Base-by-base conservation (phyloP, 2,797 vertebrate genomes). In the Podarcis lilfordi region DNA sequence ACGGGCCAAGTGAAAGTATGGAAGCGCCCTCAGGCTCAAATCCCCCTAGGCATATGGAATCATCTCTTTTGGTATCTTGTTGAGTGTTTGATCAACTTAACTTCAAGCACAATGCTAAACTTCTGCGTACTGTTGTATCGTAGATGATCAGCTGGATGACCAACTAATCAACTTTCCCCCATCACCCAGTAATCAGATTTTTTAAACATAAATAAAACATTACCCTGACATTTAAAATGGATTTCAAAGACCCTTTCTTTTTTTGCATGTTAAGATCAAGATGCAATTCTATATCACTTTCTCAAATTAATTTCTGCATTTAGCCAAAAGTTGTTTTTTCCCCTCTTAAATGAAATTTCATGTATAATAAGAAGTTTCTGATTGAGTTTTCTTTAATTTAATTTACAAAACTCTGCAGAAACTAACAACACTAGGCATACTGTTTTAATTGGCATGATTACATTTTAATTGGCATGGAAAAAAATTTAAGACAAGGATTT, bases 381-480 rank as follows among this genome's bases (percentile, higher is more conserved):
- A 84, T 93, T 92, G 92, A 96, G 92, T 96, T 96, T 96, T 93
- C 90, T 95, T 92, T 91, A 94, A 96, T 96, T 95, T 95, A 96
- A 95, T 94, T 96, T 95, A 94, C 84, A 88, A 88, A 88, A 80
- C 92, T 91, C 50, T 93, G 91, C 92, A 90, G 91, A 95, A 94
- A 89, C 93, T 93, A 95, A 92, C 91, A 86, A 92, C 91, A 96
- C 93, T 92, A 97, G 95, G 93, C 95, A 94, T 91, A 95, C 93
- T 95, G 95, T 96, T 97, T 97, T 97, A 97, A 97, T 98, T 98
- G 96, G 97, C 97, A 95, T 97, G 97, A 98, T 98, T 98, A 98
- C 96, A 88, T 97, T 97, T 97, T 97, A 97, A 98, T 98, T 98
- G 97, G 97, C 98, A 97, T 97, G 95, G 96, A 97, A 96, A 87